Base-by-base conservation (phyloP, 2,888 invertebrate genomes). In the Graphium colonna region DNA sequence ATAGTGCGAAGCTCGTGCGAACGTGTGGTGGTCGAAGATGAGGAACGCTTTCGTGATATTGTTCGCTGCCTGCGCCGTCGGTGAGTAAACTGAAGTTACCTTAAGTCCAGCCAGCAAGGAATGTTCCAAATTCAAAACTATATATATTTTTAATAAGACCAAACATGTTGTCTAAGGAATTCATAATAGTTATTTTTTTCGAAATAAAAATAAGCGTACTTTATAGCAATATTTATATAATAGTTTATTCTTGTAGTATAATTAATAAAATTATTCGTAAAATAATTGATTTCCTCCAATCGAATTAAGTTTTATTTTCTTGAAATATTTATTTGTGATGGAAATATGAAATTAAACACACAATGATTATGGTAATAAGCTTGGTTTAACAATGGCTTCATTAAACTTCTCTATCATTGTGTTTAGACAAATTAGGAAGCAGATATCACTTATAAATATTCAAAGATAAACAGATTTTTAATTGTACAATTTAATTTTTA, bases 51-150 rank as follows among this genome's bases (percentile, higher is more conserved):
- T 82, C 59, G 68, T 82, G 59, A 69, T 85, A 62, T 62, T 86
- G 58, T 71, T 79, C 69, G 82, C 83, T 73, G 64, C 78, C 16
- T 78, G 73, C 73, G 83, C 81, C 56, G 64, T 79, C 51, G 86
- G 88, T 88, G 49, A 85, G 88, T 79, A 36, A 9, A 9, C n/a
- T 10, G 10, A 10, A 38, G 1, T 5, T 16, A 36, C 31, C 7
- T 46, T 38, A 47, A 1, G 33, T 31, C 12, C 1, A 17, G 4
- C 9, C 28, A n/a, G 12, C 12, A 1, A 12, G 10, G 15, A 17
- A 7, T 28, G 4, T 28, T 4, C 4, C 28, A 28, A 8, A 4
- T 28, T 28, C 4, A 28, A 28, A 8, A 28, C 4, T 28, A 28
- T 28, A 28, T 28, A 28, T 28, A 28, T 28, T 28, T 28, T 28